Percentiles rank a stretch among this genome's conserved stretches.
Conservation (phyloP, 2,797 vertebrate species). For the Siniperca undulata region DNA sequence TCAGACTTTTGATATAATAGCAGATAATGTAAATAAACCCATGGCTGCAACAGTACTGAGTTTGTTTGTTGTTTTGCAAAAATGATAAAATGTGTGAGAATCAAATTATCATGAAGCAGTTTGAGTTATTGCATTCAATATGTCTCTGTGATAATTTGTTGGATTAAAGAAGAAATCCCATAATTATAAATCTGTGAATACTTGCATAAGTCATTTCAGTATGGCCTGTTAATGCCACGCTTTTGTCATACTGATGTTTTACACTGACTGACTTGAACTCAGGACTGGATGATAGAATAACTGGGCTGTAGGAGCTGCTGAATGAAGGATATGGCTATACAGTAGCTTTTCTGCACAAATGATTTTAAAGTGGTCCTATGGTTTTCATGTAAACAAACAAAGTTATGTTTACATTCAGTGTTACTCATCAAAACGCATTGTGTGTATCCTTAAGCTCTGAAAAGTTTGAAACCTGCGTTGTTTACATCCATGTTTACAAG, state of each 20-base stretch:
- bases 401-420: not conserved
- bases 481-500: not conserved
- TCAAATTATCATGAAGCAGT: conserved; percentile 57
- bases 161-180: conserved; percentile 11
- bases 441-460: not conserved
- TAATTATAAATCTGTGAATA: not conserved
- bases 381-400: not conserved
- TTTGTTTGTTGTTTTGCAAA: conserved; percentile 64
- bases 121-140: conserved; percentile 24
- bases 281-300: not conserved
- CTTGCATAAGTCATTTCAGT: not conserved
- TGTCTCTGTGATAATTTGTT: conserved; percentile 57
- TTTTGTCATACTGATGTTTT: not conserved
- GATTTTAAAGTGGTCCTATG: not conserved
- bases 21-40: conserved; percentile 55
- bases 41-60: conserved; percentile 8
- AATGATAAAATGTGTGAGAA: conserved; percentile 53
- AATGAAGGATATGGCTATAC: not conserved
- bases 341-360: not conserved
- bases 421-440: not conserved
- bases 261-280: not conserved
- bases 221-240: not conserved
- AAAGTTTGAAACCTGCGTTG: not conserved
- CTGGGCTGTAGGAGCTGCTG: not conserved
- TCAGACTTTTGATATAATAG: conserved; percentile 56